Conservation (phyloP, 2,888 invertebrate species). For the Sminthurinus aureus region DNA sequence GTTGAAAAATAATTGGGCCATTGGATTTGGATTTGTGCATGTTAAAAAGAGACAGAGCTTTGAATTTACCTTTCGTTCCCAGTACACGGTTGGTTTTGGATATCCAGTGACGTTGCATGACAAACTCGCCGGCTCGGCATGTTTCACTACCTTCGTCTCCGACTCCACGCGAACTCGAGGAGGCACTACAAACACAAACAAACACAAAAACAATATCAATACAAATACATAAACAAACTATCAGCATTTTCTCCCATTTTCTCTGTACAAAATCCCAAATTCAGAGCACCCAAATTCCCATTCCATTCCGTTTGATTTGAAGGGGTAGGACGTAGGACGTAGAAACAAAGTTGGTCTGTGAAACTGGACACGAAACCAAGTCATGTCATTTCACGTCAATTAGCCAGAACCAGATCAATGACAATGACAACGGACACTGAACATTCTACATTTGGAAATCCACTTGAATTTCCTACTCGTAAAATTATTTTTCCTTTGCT, state of each 20-base stretch:
- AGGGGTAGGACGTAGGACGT: too few relatives aligned
- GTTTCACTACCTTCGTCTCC: constrained; percentile 59
- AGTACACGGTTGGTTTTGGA: constrained; percentile 65
- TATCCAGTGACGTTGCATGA: constrained; percentile 64
- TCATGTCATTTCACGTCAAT: not conserved
- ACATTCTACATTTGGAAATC: not conserved
- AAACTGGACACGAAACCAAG: not conserved
- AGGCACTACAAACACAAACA: constrained; percentile 28
- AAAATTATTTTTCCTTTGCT: too few relatives aligned
- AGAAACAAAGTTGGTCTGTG: not conserved
- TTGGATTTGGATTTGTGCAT: too few relatives aligned
- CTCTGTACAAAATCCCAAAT: not conserved
- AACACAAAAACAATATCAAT: not conserved
- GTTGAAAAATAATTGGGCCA: too few relatives aligned
- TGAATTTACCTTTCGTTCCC: constrained; percentile 61
- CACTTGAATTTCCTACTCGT: too few relatives aligned
- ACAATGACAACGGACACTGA: not conserved
- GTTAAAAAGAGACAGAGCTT: too few relatives aligned
- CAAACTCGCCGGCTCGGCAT: constrained; percentile 63
- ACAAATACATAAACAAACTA: not conserved
- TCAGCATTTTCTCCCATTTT: not conserved
- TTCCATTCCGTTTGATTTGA: not conserved
- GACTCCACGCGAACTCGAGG: constrained; percentile 42
- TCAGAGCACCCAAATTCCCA: not conserved
- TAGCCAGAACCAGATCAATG: not conserved